phyloP scores from a whole-genome alignment of 2,797 vertebrate genomes.

The Phoeniculus purpureus region DNA sequence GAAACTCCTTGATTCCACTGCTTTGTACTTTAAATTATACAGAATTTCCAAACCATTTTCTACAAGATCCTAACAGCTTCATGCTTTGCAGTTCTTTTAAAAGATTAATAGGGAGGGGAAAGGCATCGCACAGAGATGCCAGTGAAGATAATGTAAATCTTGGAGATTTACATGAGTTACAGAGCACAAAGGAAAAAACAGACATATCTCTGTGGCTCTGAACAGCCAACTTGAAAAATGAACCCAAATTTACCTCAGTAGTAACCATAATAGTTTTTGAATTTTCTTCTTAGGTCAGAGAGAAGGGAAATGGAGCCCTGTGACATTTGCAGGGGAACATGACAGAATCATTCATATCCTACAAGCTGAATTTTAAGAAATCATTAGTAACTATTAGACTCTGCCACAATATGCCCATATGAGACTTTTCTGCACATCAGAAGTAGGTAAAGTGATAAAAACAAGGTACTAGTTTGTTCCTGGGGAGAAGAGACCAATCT shows the following conservation, averaged over 20 bases:
- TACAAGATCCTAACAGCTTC: background rate
- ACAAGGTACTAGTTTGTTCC: background rate
- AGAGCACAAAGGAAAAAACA: background rate
- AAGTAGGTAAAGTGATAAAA: background rate
- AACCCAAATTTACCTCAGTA: background rate
- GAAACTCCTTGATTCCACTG: background rate
- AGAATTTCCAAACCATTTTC: background rate
- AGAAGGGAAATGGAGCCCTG: background rate
- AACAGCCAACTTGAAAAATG: background rate
- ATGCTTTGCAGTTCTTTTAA: background rate
- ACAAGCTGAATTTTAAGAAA: background rate
- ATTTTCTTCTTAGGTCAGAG: background rate
- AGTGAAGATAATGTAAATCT: background rate
- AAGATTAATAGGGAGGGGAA: background rate
- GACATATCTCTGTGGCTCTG: background rate
- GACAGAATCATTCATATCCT: background rate
- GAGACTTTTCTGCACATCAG: background rate
- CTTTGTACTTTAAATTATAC: background rate
- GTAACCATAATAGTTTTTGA: background rate
- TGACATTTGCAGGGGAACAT: background rate
- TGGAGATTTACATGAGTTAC: background rate
- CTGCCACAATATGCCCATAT: background rate
- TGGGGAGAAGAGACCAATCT: no score
- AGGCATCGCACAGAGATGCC: background rate
- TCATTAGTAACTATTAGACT: background rate